A percentile compares a stretch with the other conserved stretches of the same genome.
Conservation (phyloP, 2,797 vertebrate genomes). For the Sarcophilus harrisii region DNA sequence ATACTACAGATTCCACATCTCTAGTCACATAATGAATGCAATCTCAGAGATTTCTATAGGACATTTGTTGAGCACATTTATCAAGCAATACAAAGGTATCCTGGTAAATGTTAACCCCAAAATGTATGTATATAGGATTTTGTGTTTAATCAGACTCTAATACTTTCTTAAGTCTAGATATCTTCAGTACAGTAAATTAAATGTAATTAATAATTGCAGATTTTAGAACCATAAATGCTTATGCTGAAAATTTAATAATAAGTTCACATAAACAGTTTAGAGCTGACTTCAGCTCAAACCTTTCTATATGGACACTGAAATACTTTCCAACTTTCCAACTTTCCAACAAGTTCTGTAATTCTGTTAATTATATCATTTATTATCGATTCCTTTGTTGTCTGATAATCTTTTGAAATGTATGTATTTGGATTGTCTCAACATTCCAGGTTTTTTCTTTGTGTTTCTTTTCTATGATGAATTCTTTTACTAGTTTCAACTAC, state of each 20-base stretch:
- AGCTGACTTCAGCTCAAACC: background rate
- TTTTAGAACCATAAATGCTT: background rate
- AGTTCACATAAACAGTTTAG: background rate
- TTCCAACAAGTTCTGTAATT: background rate
- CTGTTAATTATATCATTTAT: background rate
- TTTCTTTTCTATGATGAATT: background rate
- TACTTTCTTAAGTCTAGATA: background rate
- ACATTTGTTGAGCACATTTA: background rate
- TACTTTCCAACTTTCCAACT: background rate
- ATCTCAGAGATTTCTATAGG: background rate
- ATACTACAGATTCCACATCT: background rate
- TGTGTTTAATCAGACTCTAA: background rate
- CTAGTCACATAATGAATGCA: background rate
- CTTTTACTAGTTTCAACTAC: background rate
- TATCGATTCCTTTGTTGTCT: background rate
- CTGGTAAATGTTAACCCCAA: background rate
- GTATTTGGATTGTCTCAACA: background rate
- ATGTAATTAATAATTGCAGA: background rate
- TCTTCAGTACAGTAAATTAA: background rate
- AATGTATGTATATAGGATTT: background rate
- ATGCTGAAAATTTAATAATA: background rate
- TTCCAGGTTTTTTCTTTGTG: background rate
- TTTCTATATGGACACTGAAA: background rate
- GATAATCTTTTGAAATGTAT: background rate
- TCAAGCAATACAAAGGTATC: background rate